Evolutionary conservation across 2,797 vertebrate genomes (phyloP), one percentile per base, ranked within the genome.

Genomic region (Tragopan temminckii): DNA sequence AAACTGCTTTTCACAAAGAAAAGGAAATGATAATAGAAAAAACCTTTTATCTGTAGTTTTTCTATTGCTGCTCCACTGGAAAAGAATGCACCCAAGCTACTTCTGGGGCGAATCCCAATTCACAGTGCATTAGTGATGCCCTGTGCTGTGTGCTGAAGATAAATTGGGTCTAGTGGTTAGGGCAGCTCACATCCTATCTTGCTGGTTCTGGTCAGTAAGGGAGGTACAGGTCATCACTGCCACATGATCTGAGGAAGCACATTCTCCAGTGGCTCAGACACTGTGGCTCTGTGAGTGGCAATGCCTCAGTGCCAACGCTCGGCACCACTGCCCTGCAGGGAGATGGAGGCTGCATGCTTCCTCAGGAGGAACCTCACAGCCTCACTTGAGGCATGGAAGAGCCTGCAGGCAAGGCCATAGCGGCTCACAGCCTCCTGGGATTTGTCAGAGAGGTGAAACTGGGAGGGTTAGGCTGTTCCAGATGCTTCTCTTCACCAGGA

Each of bases 211-310:
- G 11, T 29, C 36, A 25, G 31, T n/a, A 55, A 53, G 27, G 24
- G 13, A 48, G 31, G 4, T 8, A 17, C 11, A 64, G 27, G 3
- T 16, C 18, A 6, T 25, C 25, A 5, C 24, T 36, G 12, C 12
- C 23, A 38, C 19, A 40, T 17, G 33, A n/a, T 80, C n/a, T 48
- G 0, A 18, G 24, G 31, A 64, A 75, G 53, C 11, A 6, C 16
- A 11, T 3, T 29, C 35, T 15, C 2, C 7, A 61, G 21, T 9
- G 63, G 31, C 35, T 81, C n/a, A 62, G 70, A 10, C 7, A 33
- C 3, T 2, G 8, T 13, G 1, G 13, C 7, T 35, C 1, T 1
- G 8, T 0, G 1, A 64, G 19, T 14, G 35, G 9, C 25, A 46
- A 62, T 33, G 45, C 8, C 31, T 10, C 5, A 76, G 13, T 14